Evolutionary conservation across 2,888 invertebrate genomes (phyloP).

Genomic region (Aporophyla nigra): DNA sequence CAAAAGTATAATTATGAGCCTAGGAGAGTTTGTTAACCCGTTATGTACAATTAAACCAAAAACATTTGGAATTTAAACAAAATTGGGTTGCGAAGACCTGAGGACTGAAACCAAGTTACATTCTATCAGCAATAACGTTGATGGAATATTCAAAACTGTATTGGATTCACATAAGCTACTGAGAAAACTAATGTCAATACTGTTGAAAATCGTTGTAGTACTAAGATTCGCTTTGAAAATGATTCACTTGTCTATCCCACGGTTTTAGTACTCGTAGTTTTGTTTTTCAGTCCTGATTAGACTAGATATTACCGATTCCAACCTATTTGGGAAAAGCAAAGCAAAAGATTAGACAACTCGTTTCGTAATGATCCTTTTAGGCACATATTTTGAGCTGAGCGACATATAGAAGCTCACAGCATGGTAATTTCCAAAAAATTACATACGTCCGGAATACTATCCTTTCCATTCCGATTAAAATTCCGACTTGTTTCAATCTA

Average conservation of each 20-base stretch:
- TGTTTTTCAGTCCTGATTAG: not conserved
- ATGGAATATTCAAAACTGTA: not conserved
- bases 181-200: too few species aligned
- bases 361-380: too few species aligned
- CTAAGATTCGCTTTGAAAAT: not conserved
- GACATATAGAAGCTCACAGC: not conserved
- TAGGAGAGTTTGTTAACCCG: too few species aligned
- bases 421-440: not conserved
- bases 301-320: not conserved
- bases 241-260: not conserved
- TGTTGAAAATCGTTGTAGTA: not conserved
- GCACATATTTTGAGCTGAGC: not conserved
- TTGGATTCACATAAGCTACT: not conserved
- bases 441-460: not conserved
- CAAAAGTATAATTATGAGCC: not conserved
- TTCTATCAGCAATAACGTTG: not conserved
- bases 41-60: not conserved
- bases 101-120: not conserved
- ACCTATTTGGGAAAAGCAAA: not conserved
- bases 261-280: not conserved
- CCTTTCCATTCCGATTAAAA: constrained; percentile 51
- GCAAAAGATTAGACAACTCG: not conserved
- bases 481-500: constrained; percentile 66
- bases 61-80: not conserved
- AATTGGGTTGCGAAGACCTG: not conserved